phyloP scores from a whole-genome alignment of 2,797 vertebrate species.

The Ciconia nigra region DNA sequence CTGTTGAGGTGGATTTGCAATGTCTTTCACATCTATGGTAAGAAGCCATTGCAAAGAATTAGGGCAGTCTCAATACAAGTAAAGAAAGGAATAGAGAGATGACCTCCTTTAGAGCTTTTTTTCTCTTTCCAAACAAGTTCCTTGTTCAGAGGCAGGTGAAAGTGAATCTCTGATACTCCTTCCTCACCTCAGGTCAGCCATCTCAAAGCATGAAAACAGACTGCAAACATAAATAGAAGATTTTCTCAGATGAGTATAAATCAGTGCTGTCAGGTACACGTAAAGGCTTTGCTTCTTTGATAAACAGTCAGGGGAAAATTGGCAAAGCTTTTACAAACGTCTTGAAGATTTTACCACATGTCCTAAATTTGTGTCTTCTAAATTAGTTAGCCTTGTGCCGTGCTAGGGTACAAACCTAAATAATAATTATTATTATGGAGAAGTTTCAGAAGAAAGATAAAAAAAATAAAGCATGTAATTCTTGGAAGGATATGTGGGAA shows the following conservation, averaged over 20 bases:
- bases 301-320: background rate
- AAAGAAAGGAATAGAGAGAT: background rate
- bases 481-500: background rate
- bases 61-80: background rate
- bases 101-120: background rate
- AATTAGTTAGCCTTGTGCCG: background rate
- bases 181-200: background rate
- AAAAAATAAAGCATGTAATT: background rate
- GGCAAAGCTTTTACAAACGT: background rate
- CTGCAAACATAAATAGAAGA: background rate
- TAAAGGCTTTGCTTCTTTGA: background rate
- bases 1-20: background rate
- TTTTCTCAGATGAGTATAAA: background rate
- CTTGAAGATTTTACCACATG: background rate
- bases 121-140: background rate
- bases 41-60: background rate
- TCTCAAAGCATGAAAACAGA: background rate
- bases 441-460: background rate
- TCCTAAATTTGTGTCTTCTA: background rate
- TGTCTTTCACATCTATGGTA: background rate
- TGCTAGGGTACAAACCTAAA: background rate
- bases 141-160: background rate
- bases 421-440: background rate
- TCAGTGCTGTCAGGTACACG: background rate
- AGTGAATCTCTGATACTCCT: background rate